Evolutionary conservation across 2,797 vertebrate genomes (phyloP), one percentile per base, ranked within the genome.

Genomic region (Alosa sapidissima): DNA sequence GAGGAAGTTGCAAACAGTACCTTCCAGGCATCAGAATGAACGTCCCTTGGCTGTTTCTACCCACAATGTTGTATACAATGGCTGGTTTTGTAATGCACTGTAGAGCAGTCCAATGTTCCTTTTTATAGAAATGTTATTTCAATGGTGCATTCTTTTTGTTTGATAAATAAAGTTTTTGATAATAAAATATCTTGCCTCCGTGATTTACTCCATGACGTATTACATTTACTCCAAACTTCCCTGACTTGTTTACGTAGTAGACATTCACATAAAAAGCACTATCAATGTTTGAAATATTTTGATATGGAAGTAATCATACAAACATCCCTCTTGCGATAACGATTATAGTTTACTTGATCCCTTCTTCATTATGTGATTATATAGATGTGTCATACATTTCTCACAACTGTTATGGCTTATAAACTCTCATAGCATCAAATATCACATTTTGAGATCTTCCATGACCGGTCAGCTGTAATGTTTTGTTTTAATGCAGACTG

Each of bases 151-250:
- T 97, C 94, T 94, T 97, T 95, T 97, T 95, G 94, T 97, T 98
- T 97, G 96, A 97, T 97, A 96, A 98, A 97, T 97, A 97, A 98
- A 98, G 94, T 85, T 98, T 98, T 98, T 98, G 96, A 98, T 98
- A 98, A 93, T 96, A 98, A 97, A 94, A 85, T 4, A 28, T 47
- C 45, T 55, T 78, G 24, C 54, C 33, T 83, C 41, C 72, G 68
- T 13, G 21, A 60, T 47, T 75, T 28, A 24, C 21, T 45, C 72
- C 11, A 21, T 72, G 41, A 41, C 41, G 2, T 41, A 41, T 41
- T 41, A 41, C 41, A 41, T 41, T 41, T 41, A 41, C 41, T 19
- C 28, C 33, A 3, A 78, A 49, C 10, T 28, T 55, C 36, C 41
- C 41, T 55, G 41, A 52, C 21, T 19, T 13, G 5, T 54, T 78